phyloP scores from a whole-genome alignment of 2,888 invertebrate species.

The Watsonalla cultraria region DNA sequence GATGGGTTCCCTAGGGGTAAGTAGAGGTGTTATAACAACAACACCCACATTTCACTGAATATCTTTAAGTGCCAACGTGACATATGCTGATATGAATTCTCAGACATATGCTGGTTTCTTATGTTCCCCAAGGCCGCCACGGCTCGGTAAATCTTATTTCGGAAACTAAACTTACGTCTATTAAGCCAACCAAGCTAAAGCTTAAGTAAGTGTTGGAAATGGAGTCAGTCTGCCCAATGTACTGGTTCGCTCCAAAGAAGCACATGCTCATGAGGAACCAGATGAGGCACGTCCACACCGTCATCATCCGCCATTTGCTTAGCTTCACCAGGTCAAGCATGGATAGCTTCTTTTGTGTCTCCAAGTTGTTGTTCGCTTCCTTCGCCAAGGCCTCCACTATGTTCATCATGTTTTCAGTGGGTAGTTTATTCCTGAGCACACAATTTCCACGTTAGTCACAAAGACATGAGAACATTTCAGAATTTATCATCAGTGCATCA shows the following conservation, averaged over 20 bases:
- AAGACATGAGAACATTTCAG: no score
- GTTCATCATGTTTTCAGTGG: constrained; percentile 49
- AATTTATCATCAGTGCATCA: no score
- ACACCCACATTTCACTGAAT: no score
- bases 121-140: no score
- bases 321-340: neutral
- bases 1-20: no score
- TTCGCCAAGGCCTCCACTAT: constrained; percentile 30
- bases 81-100: no score
- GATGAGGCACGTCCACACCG: constrained; percentile 16
- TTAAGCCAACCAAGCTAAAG: neutral
- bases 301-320: neutral
- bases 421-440: constrained; percentile 54
- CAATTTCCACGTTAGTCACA: neutral
- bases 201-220: neutral
- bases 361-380: constrained; percentile 11
- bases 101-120: no score
- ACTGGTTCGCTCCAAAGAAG: neutral
- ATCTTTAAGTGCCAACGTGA: no score
- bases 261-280: neutral
- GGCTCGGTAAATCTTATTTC: no score
- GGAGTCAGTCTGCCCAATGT: neutral
- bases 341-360: neutral
- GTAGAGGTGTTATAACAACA: no score
- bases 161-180: neutral